Evolutionary conservation across 2,888 invertebrate genomes (phyloP), one percentile per base, ranked within the genome.

Genomic region (Drosophila mimica): DNA sequence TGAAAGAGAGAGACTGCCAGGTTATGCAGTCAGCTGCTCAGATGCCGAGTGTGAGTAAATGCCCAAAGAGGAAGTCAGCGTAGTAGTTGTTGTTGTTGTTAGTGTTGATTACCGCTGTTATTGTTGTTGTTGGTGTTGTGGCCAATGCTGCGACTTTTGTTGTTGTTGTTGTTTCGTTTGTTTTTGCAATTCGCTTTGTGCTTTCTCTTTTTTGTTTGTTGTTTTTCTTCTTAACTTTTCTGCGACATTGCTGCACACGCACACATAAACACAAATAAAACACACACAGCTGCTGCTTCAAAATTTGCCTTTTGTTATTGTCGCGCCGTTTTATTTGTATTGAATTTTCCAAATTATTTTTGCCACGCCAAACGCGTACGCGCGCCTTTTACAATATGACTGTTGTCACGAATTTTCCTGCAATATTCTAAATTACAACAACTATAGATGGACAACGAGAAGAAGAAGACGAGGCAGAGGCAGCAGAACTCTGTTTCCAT

Each of bases 311-410:
- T 63, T 62, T 82, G 67, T 88, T 85, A 77, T 83, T 74, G 63
- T 74, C 78, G 70, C 78, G 74, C 51, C 52, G 69, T 74, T 84
- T 69, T 65, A 70, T 69, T 70, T 70, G 68, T 86, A 88, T 89
- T 86, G 90, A 90, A 86, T 86, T 86, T 86, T 85, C 90, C 81
- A 70, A 61, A 65, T 33, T 66, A 52, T 74, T 67, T 70, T 70
- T 76, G 66, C 75, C 69, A 71, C 82, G 70, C 76, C 62, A 76
- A 46, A 46, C 84, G 62, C 82, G 67, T 70, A 79, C 70, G 65
- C 64, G 46, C 48, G 36, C 20, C 66, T 63, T 71, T 87, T 67
- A 79, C 60, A 74, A 83, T 46, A 25, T 46, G 25, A 69, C 76
- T 69, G 58, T 66, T 66, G 67, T 70, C 70, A 70, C 70, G 70